Evolutionary conservation across 2,888 invertebrate genomes (phyloP).

Genomic region (Seira ritae): DNA sequence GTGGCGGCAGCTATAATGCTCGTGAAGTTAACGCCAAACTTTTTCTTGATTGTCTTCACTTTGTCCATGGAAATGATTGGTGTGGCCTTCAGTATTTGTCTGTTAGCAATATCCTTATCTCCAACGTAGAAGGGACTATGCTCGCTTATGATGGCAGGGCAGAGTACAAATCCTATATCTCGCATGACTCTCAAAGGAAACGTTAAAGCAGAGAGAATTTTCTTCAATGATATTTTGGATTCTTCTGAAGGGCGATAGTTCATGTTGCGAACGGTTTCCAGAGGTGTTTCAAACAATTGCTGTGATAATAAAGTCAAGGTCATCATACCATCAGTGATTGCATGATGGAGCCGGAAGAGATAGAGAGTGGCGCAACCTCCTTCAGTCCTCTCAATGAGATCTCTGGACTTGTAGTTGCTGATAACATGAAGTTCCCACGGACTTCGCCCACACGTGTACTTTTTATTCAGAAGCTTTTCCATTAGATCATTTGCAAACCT

Average conservation of each 20-base stretch:
- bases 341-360: neutral
- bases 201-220: neutral
- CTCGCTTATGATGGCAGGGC: neutral
- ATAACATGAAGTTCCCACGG: conserved; percentile 54
- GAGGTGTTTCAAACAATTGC: neutral
- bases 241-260: too few relatives aligned
- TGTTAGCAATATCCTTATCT: neutral
- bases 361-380: too few relatives aligned
- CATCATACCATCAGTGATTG: neutral
- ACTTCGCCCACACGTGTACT: conserved; percentile 18
- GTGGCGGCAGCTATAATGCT: conserved; percentile 24
- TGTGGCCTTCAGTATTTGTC: neutral
- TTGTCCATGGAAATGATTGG: conserved; percentile 5
- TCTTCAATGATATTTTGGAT: neutral
- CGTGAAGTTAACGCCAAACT: conserved; percentile 35
- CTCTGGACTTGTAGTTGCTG: conserved; percentile 43
- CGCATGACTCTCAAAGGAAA: neutral
- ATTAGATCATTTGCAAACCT: neutral
- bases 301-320: neutral
- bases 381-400: too few relatives aligned
- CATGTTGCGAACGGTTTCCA: too few relatives aligned
- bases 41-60: conserved; percentile 30
- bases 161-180: neutral
- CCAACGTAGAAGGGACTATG: neutral
- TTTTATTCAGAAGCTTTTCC: conserved; percentile 24